Evolutionary conservation across 2,113 vertebrate genomes (phyloP), one percentile per base, ranked within the genome.

Genomic region (Dendropsophus ebraccatus): DNA sequence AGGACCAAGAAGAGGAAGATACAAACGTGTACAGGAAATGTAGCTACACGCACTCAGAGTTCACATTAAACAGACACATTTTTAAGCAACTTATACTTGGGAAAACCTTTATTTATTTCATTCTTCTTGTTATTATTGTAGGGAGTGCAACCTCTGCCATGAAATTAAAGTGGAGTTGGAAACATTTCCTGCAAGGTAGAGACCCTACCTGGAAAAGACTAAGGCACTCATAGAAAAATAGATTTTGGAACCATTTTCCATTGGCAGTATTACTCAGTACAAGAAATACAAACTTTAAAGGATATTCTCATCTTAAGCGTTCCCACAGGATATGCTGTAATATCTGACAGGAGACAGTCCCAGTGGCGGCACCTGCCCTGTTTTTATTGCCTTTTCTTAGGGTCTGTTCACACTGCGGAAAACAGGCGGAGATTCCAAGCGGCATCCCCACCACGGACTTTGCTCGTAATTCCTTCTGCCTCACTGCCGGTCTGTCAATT

Each of bases 191-290:
- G 56, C 78, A 80, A 41, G n/a, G 35, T 28, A 80, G 35, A n/a
- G 17, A 80, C 1, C 9, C 23, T 54, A 56, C 28, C 23, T 41
- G 23, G 30, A 60, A 60, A 41, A 7, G 12, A 80, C 54, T 47
- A 81, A 81, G 78, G 78, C 78, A 81, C 78, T 81, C 13, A 60
- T 60, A n/a, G 45, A 60, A 37, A 35, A 54, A 50, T 32, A 30
- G 30, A 0, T 10, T 54, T 54, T 79, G 11, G 28, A 56, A 56
- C 52, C 50, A 37, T 58, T 10, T 56, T 56, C 1, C 11, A 79
- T 37, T 8, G 17, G 30, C 30, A 52, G 30, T 77, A 21, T 77
- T 65, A 65, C 9, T 14, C 5, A 28, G 14, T 28, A 30, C 28
- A 67, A 17, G 14, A 67, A 67, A 17, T 32, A 16, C 14, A 67